Conservation (phyloP, 2,888 invertebrate species). For the Syrista parreyssii region DNA sequence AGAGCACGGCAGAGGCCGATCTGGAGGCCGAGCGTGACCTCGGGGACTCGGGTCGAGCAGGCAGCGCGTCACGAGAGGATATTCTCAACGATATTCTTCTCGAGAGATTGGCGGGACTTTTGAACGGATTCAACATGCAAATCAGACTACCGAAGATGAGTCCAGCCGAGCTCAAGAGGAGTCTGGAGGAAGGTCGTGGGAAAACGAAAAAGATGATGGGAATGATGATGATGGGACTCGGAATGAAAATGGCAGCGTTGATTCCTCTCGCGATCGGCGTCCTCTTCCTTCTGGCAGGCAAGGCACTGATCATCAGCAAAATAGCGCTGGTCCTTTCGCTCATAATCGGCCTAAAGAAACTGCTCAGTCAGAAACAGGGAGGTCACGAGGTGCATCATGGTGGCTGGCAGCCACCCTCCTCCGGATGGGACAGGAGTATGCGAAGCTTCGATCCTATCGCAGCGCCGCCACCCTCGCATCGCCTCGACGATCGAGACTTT, state of each 20-base stretch:
- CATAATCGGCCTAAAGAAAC: conserved; percentile 85
- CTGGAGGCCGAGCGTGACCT: conserved; percentile 77
- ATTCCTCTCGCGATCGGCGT: conserved; percentile 84
- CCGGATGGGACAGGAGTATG: conserved; percentile 79
- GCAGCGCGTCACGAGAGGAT: conserved; percentile 75
- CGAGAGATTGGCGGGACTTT: conserved; percentile 77
- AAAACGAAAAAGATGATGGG: conserved; percentile 93
- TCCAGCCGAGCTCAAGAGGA: conserved; percentile 75
- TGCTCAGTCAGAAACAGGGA: conserved; percentile 76
- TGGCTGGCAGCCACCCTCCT: conserved; percentile 59
- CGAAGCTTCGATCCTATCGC: conserved; percentile 34
- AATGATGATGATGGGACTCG: conserved; percentile 90
- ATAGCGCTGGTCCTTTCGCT: conserved; percentile 84
- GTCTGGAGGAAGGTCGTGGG: conserved; percentile 84
- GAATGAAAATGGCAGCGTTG: conserved; percentile 86
- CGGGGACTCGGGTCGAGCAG: conserved; percentile 71
- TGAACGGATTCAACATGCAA: conserved; percentile 81
- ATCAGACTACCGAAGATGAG: conserved; percentile 80
- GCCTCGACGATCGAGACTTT: conserved; percentile 46
- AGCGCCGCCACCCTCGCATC: conserved; percentile 61
- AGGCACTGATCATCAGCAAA: conserved; percentile 85
- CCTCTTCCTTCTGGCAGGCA: conserved; percentile 84
- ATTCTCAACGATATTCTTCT: conserved; percentile 77
- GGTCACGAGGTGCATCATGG: conserved; percentile 66
- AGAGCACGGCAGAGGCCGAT: conserved; percentile 73